Evolutionary conservation across 1,140 invertebrate species (phyloP), one percentile per base, ranked within the genome.

Genomic region (Brachystomella parvula): DNA sequence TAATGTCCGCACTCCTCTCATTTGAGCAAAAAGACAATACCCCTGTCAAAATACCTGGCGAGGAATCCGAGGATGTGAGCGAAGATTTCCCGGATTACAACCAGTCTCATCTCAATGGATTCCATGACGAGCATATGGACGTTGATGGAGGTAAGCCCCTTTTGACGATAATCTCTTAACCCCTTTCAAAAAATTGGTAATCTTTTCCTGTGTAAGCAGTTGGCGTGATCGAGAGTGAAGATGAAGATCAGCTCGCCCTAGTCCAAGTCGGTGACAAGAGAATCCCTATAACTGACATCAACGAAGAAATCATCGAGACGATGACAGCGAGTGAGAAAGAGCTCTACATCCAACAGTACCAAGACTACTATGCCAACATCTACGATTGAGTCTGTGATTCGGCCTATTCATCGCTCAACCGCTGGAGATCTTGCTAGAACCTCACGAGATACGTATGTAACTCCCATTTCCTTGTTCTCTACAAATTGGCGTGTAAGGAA

Each of bases 271-370:
- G 88, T 58, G 87, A 87, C 49, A 84, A 85, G 75, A 84, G 84
- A 21, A 85, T 95, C 68, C 82, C 90, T 0, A 83, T 94, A 47
- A 87, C 87, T 2, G 87, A 90, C 71, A 83, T 94, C 2, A 87
- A 88, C 72, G 89, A 93, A 76, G 84, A 87, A 61, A 80, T 94
- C 72, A 92, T 96, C 69, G 85, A 86, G 0, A 85, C 88, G 78
- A 97, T 98, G 95, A 92, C 89, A 17, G 86, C 89, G 2, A 79
- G 86, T 24, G 94, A 98, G 77, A 96, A 95, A 79, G 92, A 95
- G 76, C 86, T 88, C 31, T 97, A 96, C 77, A 96, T 96, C 73
- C 87, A 93, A 78, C 83, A 92, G 12, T 94, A 93, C 76, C 92
- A 96, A 78, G 92, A 96, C 77, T 88, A 92, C 78, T 96, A 94